Evolutionary conservation across 2,888 invertebrate genomes (phyloP), one percentile per base, ranked within the genome.

Genomic region (Therioaphis trifolii): DNA sequence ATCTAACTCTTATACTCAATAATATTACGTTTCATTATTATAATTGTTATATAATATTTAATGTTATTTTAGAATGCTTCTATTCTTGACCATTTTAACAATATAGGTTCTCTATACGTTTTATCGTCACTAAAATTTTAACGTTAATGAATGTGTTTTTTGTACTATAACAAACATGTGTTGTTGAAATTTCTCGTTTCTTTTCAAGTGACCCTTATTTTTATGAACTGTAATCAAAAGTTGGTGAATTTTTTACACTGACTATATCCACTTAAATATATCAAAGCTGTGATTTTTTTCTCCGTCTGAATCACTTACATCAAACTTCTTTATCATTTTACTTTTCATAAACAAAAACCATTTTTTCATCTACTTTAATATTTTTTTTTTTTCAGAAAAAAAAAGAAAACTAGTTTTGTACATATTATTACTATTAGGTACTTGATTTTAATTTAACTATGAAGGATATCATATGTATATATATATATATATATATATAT

Each of bases 211-310:
- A 69, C 15, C 24, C 43, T 5, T 69, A 43, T 43, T 46, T 43
- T 15, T 24, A 24, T 46, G 9, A 43, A n/a, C 12, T 55, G n/a
- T 2, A 21, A 15, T 24, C 24, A 43, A 24, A 14, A 69, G 24
- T 35, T 40, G 3, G 24, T 43, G 9, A 43, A 69, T 69, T 69
- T 5, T 15, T 43, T 21, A 15, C 21, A 24, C 7, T 14, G 68
- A 43, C 68, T 69, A 43, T 69, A 55, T 55, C 43, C 69, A 69
- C 69, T 43, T 69, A 46, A 69, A 9, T 69, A 43, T 69, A 46
- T 69, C 69, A 21, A 69, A 69, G 15, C 43, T 43, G 69, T 46
- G 69, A 43, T 24, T 43, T 69, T 69, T 46, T 69, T 43, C 68
- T 55, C 21, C 7, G 43, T 35, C 69, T 15, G 7, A 46, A 68